Conservation (phyloP, 2,797 vertebrate genomes). For the Oreochromis mossambicus region DNA sequence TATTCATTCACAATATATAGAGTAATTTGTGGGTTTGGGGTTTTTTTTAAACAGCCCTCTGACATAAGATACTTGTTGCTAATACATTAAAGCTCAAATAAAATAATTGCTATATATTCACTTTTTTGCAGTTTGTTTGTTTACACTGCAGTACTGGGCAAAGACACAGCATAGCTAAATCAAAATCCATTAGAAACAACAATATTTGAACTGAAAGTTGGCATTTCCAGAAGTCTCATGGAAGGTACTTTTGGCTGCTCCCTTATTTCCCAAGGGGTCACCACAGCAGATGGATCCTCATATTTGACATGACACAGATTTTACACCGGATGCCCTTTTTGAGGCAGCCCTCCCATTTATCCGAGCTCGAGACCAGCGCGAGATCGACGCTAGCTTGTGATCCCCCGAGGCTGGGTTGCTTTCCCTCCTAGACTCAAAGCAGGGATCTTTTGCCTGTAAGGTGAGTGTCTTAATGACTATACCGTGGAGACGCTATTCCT, state of each 20-base stretch:
- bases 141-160: background rate
- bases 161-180: background rate
- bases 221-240: constrained; percentile 28
- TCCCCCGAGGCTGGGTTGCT: background rate
- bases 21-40: background rate
- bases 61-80: background rate
- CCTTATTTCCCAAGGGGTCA: background rate
- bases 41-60: background rate
- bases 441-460: background rate
- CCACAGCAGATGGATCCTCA: background rate
- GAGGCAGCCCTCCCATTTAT: background rate
- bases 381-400: background rate
- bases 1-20: background rate
- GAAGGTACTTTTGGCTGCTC: background rate
- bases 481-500: background rate
- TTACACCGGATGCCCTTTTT: background rate
- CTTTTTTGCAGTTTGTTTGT: background rate
- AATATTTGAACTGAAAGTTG: background rate
- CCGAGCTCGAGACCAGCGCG: background rate
- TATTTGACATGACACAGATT: background rate
- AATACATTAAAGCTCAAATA: background rate
- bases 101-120: background rate
- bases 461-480: background rate
- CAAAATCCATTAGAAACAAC: background rate
- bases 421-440: background rate